phyloP scores from a whole-genome alignment of 2,888 invertebrate genomes.

The Tanytarsus gracilentus region DNA sequence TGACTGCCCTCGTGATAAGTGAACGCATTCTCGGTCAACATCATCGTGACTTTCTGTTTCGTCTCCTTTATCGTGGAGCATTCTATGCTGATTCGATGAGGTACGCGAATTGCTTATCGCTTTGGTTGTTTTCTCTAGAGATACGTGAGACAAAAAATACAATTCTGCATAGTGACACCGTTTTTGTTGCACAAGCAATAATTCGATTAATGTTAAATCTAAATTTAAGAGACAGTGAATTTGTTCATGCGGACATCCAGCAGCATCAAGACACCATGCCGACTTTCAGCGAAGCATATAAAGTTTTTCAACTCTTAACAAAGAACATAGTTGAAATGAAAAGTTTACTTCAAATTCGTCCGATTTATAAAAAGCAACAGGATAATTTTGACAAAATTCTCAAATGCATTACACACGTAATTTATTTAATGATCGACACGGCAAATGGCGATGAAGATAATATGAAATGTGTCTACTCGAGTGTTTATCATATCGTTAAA shows the following conservation, averaged over 20 bases:
- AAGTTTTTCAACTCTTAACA: constrained; percentile 59
- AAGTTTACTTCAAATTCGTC: constrained; percentile 49
- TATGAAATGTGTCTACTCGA: constrained; percentile 37
- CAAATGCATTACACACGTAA: constrained; percentile 69
- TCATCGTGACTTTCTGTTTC: constrained; percentile 81
- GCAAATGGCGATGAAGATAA: constrained; percentile 47
- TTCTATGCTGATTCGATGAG: constrained; percentile 62
- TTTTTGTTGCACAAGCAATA: constrained; percentile 77
- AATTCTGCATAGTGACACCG: constrained; percentile 67
- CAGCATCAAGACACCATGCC: constrained; percentile 49
- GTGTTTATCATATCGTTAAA: constrained; percentile 51
- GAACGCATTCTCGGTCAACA: constrained; percentile 75
- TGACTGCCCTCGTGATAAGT: constrained; percentile 78
- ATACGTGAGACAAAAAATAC: constrained; percentile 71
- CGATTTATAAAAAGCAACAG: constrained; percentile 66
- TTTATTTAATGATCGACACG: constrained; percentile 55
- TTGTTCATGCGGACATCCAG: constrained; percentile 37
- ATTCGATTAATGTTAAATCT: constrained; percentile 74
- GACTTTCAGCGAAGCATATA: constrained; percentile 58
- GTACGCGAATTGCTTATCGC: constrained; percentile 75
- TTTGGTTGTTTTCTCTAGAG: constrained; percentile 77
- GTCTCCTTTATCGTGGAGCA: constrained; percentile 63
- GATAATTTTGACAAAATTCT: constrained; percentile 74
- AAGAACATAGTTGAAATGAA: constrained; percentile 52
- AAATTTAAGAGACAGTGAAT: constrained; percentile 50